phyloP scores from a whole-genome alignment of 2,797 vertebrate genomes.

The Hemibagrus guttatus region DNA sequence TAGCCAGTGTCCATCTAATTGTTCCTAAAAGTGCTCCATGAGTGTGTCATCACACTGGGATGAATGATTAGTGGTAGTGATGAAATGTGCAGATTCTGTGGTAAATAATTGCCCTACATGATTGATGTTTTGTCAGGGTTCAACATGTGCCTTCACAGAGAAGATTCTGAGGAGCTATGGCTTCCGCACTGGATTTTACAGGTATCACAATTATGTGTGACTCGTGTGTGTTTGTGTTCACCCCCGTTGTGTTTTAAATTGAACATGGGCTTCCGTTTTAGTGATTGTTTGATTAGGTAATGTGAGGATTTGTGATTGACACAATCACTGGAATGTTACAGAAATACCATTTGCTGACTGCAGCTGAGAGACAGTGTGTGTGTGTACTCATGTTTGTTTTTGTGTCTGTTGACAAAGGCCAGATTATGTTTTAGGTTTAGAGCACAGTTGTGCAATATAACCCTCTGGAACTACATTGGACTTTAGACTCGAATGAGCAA shows the following conservation, averaged over 20 bases:
- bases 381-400: not conserved
- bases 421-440: not conserved
- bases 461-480: not conserved
- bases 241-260: not conserved
- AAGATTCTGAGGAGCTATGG: conserved; percentile 87
- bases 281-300: not conserved
- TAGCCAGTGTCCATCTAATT: not conserved
- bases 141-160: conserved; percentile 90
- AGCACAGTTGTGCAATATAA: not conserved
- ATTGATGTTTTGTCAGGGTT: conserved; percentile 76
- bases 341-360: not conserved
- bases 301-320: not conserved
- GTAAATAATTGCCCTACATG: not conserved
- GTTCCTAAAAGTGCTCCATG: not conserved
- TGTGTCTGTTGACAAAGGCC: not conserved
- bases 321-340: no score
- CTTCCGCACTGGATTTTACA: conserved; percentile 94
- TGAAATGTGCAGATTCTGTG: not conserved
- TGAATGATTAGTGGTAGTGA: not conserved
- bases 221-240: not conserved
- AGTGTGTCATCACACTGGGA: not conserved
- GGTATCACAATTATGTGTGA: conserved; percentile 69
- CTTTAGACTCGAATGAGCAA: not conserved
- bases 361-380: no score
- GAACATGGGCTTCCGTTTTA: not conserved